A percentile compares a stretch with the other conserved stretches of the same genome.
phyloP scores from a whole-genome alignment of 2,797 vertebrate genomes.

The Botia almorhae region DNA sequence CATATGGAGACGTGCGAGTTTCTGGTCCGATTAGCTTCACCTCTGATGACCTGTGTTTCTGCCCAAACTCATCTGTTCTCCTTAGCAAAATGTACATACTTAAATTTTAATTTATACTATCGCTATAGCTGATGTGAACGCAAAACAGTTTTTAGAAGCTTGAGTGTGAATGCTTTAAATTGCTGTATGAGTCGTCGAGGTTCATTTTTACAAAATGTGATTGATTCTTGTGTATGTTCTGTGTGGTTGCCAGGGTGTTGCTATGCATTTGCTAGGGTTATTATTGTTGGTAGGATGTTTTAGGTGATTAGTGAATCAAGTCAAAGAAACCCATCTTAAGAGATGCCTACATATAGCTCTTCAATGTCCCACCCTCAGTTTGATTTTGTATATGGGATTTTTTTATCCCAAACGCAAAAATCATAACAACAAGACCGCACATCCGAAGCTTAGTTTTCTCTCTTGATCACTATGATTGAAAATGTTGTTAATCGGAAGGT shows the following conservation, averaged over 20 bases:
- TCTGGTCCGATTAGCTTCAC: background rate
- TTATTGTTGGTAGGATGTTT: too few relatives aligned
- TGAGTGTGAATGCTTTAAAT: background rate
- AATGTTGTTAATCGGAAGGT: background rate
- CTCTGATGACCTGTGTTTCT: background rate
- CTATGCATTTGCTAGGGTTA: background rate
- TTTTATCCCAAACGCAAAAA: background rate
- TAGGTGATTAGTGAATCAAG: background rate
- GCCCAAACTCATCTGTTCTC: background rate
- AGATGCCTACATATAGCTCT: background rate
- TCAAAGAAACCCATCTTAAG: background rate
- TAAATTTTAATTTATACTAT: background rate
- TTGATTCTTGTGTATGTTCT: background rate
- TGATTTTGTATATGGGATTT: background rate
- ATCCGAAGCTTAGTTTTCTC: background rate
- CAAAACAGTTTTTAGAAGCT: too few relatives aligned
- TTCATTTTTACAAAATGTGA: background rate
- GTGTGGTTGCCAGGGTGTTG: background rate
- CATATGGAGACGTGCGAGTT: background rate
- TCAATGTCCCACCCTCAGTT: background rate
- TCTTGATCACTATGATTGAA: background rate
- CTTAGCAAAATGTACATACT: background rate
- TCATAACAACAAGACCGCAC: background rate
- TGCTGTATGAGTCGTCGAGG: background rate
- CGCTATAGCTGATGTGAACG: too few relatives aligned